phyloP scores from a whole-genome alignment of 1,140 invertebrate genomes.

The Halotydeus destructor region DNA sequence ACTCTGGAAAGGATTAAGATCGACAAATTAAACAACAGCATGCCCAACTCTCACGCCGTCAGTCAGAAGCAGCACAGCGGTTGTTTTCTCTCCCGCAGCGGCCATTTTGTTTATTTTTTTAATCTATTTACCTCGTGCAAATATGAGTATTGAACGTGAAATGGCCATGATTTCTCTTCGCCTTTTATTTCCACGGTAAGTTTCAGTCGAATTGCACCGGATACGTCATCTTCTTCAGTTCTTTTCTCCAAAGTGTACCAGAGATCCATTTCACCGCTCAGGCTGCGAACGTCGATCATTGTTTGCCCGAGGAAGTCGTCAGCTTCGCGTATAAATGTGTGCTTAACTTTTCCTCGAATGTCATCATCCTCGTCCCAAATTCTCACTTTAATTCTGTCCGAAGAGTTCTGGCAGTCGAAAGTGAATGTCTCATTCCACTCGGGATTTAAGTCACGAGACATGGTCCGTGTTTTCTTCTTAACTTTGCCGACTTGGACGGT shows the following conservation, averaged over 20 bases:
- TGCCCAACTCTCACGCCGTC: no score
- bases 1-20: constrained; percentile 22
- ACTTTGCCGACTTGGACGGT: constrained; percentile 99
- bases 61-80: no score
- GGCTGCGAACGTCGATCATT: constrained; percentile 92
- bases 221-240: constrained; percentile 97
- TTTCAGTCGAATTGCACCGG: constrained; percentile 90
- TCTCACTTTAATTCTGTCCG: constrained; percentile 95
- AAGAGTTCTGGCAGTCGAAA: constrained; percentile 99
- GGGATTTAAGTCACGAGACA: constrained; percentile 97
- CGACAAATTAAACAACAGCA: neutral
- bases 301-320: constrained; percentile 98
- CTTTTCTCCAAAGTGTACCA: constrained; percentile 91
- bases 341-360: constrained; percentile 84
- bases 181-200: constrained; percentile 91
- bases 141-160: neutral
- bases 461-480: constrained; percentile 94
- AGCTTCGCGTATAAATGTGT: constrained; percentile 89
- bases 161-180: constrained; percentile 1
- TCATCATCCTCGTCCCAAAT: constrained; percentile 99
- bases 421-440: constrained; percentile 99
- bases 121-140: no score
- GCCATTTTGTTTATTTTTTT: neutral
- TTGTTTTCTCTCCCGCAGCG: neutral
- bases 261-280: constrained; percentile 98